Conservation (phyloP, 2,797 vertebrate genomes). For the Xyrichtys novacula region DNA sequence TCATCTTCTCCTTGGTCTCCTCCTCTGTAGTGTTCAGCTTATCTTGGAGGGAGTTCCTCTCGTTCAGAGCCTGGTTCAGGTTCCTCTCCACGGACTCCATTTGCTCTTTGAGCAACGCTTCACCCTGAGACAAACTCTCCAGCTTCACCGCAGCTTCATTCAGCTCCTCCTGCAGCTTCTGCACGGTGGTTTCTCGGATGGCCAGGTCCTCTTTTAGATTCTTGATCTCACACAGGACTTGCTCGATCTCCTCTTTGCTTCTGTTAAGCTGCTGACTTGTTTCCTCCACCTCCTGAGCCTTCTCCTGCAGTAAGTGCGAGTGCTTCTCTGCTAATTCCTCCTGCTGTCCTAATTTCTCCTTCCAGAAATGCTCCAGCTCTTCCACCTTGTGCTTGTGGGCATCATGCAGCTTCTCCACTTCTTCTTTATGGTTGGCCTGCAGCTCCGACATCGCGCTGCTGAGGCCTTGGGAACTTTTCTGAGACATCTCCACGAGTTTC, state of each 20-base stretch:
- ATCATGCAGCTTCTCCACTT: constrained; percentile 86
- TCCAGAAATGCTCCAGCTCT: constrained; percentile 81
- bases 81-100: constrained; percentile 87
- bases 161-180: constrained; percentile 90
- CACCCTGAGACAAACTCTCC: constrained; percentile 82
- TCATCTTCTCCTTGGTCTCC: constrained; percentile 79
- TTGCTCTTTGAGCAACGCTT: constrained; percentile 85
- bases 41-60: constrained; percentile 87
- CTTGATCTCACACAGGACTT: constrained; percentile 75
- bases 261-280: constrained; percentile 81
- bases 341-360: constrained; percentile 87
- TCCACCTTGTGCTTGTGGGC: constrained; percentile 83
- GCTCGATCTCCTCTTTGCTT: constrained; percentile 84
- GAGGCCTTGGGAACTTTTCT: constrained; percentile 89
- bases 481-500: constrained; percentile 92
- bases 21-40: constrained; percentile 82
- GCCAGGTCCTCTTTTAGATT: constrained; percentile 86
- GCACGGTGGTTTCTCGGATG: constrained; percentile 83
- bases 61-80: constrained; percentile 85
- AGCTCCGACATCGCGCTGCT: constrained; percentile 88
- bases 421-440: constrained; percentile 90
- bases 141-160: constrained; percentile 83
- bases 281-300: constrained; percentile 86
- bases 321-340: constrained; percentile 88
- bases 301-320: constrained; percentile 86